Evolutionary conservation across 1,140 invertebrate species (phyloP).

Genomic region (Drosophila neocordata): DNA sequence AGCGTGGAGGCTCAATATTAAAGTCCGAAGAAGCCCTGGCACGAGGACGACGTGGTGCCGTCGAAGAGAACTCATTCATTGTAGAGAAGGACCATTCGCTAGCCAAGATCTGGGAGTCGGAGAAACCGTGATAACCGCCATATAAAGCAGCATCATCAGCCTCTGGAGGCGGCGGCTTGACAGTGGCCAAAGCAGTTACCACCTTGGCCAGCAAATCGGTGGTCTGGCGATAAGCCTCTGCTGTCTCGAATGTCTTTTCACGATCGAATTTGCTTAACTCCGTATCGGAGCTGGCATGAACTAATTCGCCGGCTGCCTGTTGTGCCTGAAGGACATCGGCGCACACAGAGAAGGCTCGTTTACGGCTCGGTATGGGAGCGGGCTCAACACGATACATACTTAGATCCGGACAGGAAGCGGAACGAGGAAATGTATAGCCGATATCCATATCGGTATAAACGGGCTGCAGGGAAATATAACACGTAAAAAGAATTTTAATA

Average conservation of each 20-base stretch:
- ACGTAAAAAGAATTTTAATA: background rate
- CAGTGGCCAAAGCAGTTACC: constrained; percentile 88
- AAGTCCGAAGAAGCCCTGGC: constrained; percentile 83
- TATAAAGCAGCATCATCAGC: constrained; percentile 67
- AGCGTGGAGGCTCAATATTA: constrained; percentile 58
- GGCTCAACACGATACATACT: constrained; percentile 83
- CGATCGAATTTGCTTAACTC: constrained; percentile 90
- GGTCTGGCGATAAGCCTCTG: constrained; percentile 87
- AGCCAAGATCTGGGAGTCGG: constrained; percentile 87
- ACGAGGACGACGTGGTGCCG: constrained; percentile 84
- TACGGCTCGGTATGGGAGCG: constrained; percentile 84
- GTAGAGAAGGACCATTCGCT: constrained; percentile 85
- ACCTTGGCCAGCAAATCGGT: constrained; percentile 89
- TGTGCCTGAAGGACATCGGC: constrained; percentile 64
- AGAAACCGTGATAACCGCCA: constrained; percentile 86
- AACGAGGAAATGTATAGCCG: constrained; percentile 68
- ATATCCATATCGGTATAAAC: constrained; percentile 75
- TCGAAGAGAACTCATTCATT: constrained; percentile 75
- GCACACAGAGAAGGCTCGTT: constrained; percentile 86
- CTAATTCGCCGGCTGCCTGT: constrained; percentile 22
- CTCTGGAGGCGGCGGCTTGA: constrained; percentile 84
- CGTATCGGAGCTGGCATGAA: constrained; percentile 87
- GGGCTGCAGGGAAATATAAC: constrained; percentile 51
- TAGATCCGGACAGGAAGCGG: constrained; percentile 86
- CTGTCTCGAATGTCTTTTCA: constrained; percentile 87